Conservation (phyloP, 2,797 vertebrate species). For the Chiroxiphia lanceolata region DNA sequence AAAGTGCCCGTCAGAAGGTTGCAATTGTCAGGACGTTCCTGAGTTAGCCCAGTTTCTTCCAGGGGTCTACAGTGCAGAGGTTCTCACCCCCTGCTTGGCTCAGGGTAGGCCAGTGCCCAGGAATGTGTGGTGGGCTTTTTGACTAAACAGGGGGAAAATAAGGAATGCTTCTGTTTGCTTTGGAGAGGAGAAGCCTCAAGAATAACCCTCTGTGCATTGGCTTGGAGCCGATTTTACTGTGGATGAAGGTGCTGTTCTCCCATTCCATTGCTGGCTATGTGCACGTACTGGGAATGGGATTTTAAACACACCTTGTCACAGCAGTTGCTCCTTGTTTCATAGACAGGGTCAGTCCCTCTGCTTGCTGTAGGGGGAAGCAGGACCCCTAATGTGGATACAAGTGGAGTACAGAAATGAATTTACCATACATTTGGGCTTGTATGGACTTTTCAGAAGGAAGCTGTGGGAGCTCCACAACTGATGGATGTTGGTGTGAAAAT, state of each 20-base stretch:
- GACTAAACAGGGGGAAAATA: not conserved
- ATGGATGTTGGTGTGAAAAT: not conserved
- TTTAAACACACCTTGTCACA: not conserved
- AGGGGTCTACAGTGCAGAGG: not conserved
- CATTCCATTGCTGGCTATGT: not conserved
- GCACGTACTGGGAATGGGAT: not conserved
- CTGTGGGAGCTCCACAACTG: not conserved
- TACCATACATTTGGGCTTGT: not conserved
- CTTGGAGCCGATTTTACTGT: not conserved
- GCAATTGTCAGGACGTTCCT: not conserved
- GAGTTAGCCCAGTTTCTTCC: not conserved
- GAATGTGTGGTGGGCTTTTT: conserved; percentile 16
- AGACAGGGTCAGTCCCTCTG: not conserved
- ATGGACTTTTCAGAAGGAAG: not conserved
- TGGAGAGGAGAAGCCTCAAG: not conserved
- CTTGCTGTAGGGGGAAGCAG: not conserved
- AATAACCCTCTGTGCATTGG: conserved; percentile 17
- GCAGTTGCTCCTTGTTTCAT: not conserved
- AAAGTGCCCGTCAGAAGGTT: not conserved
- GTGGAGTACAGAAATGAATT: not conserved
- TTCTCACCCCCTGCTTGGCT: not conserved
- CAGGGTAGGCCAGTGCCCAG: not conserved
- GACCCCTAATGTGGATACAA: not conserved
- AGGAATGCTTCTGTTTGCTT: conserved; percentile 10
- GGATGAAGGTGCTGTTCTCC: not conserved